phyloP scores from a whole-genome alignment of 2,888 invertebrate genomes.

The Sussaba pulchella region DNA sequence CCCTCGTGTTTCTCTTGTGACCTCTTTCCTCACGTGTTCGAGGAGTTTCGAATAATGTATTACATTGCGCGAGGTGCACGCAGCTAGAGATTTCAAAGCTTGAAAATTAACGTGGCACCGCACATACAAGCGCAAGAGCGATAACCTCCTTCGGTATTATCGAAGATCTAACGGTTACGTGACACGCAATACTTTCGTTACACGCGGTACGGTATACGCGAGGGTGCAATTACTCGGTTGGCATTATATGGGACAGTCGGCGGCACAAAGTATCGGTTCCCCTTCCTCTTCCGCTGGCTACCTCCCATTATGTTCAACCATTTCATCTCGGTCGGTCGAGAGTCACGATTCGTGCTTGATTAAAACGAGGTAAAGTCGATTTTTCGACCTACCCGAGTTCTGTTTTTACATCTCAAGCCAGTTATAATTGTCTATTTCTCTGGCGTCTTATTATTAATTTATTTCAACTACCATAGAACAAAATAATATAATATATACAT shows the following conservation, averaged over 20 bases:
- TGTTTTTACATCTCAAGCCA: neutral
- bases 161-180: constrained; percentile 54
- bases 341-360: constrained; percentile 43
- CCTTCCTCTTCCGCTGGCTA: neutral
- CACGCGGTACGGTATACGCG: constrained; percentile 4
- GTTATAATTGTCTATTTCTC: too few relatives aligned
- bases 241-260: constrained; percentile 36
- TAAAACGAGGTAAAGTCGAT: constrained; percentile 18
- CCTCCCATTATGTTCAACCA: neutral
- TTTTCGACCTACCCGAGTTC: neutral
- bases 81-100: constrained; percentile 53
- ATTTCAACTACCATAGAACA: too few relatives aligned
- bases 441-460: too few relatives aligned
- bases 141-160: constrained; percentile 57
- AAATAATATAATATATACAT: too few relatives aligned
- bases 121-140: constrained; percentile 54
- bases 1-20: constrained; percentile 34
- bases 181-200: constrained; percentile 61
- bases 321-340: constrained; percentile 15
- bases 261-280: constrained; percentile 45
- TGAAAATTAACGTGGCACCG: constrained; percentile 58
- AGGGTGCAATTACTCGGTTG: constrained; percentile 25
- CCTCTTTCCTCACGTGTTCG: constrained; percentile 47
- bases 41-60: constrained; percentile 45
- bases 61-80: constrained; percentile 25